Conservation (phyloP, 2,113 vertebrate genomes). For the Terrapene triunguis region DNA sequence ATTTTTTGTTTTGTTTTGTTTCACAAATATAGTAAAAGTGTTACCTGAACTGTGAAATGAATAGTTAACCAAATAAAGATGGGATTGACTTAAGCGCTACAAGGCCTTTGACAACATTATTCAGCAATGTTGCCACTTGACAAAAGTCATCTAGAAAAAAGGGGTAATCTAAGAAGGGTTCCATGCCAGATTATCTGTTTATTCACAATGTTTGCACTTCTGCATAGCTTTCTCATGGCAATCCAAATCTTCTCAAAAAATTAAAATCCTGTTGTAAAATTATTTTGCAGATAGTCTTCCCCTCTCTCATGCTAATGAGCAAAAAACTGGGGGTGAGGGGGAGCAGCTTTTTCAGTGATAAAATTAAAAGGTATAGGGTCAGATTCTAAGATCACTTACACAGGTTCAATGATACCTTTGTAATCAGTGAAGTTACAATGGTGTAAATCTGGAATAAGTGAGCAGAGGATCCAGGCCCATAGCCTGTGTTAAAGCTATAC, state of each 20-base stretch:
- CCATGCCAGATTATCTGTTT: neutral
- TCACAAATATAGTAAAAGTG: neutral
- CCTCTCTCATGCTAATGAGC: neutral
- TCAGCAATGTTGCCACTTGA: neutral
- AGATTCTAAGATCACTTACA: neutral
- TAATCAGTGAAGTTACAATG: neutral
- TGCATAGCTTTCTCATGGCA: slow-evolving; percentile 15
- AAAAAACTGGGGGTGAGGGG: neutral
- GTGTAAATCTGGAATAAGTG: rapidly evolving
- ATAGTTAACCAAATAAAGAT: neutral
- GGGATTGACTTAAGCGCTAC: neutral
- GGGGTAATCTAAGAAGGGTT: neutral
- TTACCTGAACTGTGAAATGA: neutral
- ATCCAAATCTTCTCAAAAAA: neutral
- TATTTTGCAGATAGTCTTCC: neutral
- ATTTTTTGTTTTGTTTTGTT: neutral
- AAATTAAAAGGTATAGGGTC: neutral
- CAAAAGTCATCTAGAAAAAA: slow-evolving; percentile 10
- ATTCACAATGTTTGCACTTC: slow-evolving; percentile 6
- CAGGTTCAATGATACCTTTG: neutral
- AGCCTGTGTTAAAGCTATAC: neutral
- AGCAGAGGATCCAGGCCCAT: neutral
- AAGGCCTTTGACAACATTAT: neutral
- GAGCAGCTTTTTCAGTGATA: neutral
- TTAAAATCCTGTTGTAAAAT: neutral